Evolutionary conservation across 2,888 invertebrate genomes (phyloP).

Genomic region (Cerastis rubricosa): DNA sequence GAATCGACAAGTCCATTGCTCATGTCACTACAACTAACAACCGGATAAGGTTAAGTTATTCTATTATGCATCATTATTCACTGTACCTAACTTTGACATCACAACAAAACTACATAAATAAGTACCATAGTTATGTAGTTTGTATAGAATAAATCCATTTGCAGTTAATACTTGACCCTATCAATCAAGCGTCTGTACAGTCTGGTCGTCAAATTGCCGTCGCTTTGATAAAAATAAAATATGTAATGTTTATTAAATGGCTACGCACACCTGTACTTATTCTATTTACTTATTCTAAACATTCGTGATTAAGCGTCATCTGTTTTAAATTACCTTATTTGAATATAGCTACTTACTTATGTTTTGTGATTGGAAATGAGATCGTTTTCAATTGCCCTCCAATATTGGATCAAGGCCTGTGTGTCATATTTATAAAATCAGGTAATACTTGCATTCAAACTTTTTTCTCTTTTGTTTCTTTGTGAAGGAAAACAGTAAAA

Average conservation of each 20-base stretch:
- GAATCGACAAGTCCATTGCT: neutral
- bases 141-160: slow-evolving; percentile 9
- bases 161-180: neutral
- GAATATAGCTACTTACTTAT: neutral
- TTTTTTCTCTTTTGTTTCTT: neutral
- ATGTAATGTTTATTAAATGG: neutral
- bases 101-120: slow-evolving; percentile 7
- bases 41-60: neutral
- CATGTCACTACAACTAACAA: neutral
- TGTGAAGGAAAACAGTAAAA: neutral
- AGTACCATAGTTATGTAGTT: neutral
- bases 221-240: neutral
- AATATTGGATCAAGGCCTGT: neutral
- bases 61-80: neutral
- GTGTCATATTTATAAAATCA: neutral
- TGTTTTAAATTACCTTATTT: neutral
- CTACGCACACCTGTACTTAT: neutral
- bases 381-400: neutral
- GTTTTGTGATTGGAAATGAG: neutral
- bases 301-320: neutral
- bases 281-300: neutral
- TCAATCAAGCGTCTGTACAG: neutral
- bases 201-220: neutral
- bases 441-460: too few species aligned
- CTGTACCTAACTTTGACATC: neutral